Evolutionary conservation across 2,888 invertebrate genomes (phyloP).

Genomic region (Xanthorhoe designata): DNA sequence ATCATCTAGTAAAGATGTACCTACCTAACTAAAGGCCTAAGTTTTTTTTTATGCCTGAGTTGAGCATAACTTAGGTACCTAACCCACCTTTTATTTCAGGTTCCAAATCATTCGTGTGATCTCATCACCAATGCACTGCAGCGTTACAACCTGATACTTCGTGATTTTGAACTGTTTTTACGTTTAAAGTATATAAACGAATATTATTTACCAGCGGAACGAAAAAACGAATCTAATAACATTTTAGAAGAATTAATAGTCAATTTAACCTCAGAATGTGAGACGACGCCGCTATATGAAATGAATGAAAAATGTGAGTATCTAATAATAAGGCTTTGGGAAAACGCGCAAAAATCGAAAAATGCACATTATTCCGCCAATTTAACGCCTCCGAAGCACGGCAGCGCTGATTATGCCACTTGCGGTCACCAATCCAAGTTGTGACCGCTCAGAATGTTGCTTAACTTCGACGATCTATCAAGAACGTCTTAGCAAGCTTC

Average conservation of each 20-base stretch:
- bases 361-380: too few relatives aligned
- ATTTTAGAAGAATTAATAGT: conserved; percentile 72
- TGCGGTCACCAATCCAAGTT: too few relatives aligned
- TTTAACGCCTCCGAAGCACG: too few relatives aligned
- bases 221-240: not conserved
- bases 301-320: conserved; percentile 93
- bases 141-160: conserved; percentile 18
- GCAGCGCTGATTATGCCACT: too few relatives aligned
- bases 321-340: too few relatives aligned
- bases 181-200: not conserved
- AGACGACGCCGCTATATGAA: conserved; percentile 86
- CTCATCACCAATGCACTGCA: conserved; percentile 20
- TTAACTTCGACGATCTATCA: too few relatives aligned
- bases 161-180: conserved; percentile 16
- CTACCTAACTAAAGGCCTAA: too few relatives aligned
- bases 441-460: too few relatives aligned
- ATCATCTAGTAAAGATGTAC: too few relatives aligned
- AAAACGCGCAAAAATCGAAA: too few relatives aligned
- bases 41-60: too few relatives aligned
- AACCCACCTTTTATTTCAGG: conserved; percentile 1
- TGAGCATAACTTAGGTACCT: not conserved
- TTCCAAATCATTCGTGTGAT: conserved; percentile 14
- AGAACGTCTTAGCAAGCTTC: too few relatives aligned
- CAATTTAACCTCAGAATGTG: conserved; percentile 85
- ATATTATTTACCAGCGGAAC: not conserved